Evolutionary conservation across 35 echinoderm and acorn worm species (phyloP), one percentile per base, ranked within the genome.

Genomic region (Patiria miniata): DNA sequence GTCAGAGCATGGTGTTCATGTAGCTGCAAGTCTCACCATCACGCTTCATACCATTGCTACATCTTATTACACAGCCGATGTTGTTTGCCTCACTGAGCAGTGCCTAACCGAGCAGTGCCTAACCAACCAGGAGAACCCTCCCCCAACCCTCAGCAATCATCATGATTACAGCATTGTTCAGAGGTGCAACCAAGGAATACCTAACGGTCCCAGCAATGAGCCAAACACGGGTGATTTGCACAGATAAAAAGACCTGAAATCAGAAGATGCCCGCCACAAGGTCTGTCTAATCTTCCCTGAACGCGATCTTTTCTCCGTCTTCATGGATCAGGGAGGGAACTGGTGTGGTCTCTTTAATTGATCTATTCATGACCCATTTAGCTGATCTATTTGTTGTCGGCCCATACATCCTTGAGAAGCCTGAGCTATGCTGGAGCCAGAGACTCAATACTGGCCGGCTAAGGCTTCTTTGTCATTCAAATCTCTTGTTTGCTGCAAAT

Each of bases 331-430:
- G 65, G 65, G 65, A 73, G 65, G 65, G 34, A 34, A 34, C 14
- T 73, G 65, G 65, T 30, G 65, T 73, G 65, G 65, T 15, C 21
- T 73, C 65, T 73, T 73, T 73, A 73, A 73, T 73, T 73, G 65
- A 10, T 73, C 34, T 34, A 28, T 73, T 73, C 65, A 73, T 73
- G 65, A 73, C 26, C 65, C 34, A 34, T 73, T 73, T 73, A 73
- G 26, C 65, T 73, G 1, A 73, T 73, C 26, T 73, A 32, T 32
- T 73, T 73, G 65, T 73, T 73, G 26, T 30, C 65, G 29, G 29
- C 34, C n/a, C 12, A 34, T 73, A 34, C 29, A 34, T 23, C 65
- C 65, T 73, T 73, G 65, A 34, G 65, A 28, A 26, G 19, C 10
- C 19, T 73, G 7, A 73, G 26, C 3, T 73, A 2, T 34, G 14